Base-by-base conservation (phyloP, 2,797 vertebrate genomes). In the Corythornis leucogaster region DNA sequence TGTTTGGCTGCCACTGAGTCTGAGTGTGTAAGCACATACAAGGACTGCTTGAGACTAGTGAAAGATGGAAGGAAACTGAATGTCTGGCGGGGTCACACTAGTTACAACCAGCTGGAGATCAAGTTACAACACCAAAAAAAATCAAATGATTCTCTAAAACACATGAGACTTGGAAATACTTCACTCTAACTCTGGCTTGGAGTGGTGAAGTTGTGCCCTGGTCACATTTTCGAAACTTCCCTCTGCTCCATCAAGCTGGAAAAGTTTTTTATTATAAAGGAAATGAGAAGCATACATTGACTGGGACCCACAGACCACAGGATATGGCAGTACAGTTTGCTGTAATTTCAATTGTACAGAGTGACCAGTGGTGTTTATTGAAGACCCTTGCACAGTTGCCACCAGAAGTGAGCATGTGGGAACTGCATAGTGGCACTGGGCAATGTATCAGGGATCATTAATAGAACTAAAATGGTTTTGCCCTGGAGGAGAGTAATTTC, bases 401-500 rank as follows among this genome's bases (percentile, higher is more conserved):
- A 38, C 89, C 40, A 33, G 20, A 12, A 53, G 54, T 1, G 2
- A 70, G 48, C 61, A 22, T 63, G 15, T 0, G 0, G 33, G 43
- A 83, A 46, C 45, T 26, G 31, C 4, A 2, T 28, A 66, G 75
- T 33, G 31, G 35, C 31, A 66, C 67, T 59, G 71, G 86, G 75
- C 64, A 54, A 18, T 0, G 5, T 31, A 54, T 89, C 81, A 30
- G 48, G 33, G 45, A 70, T 85, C 81, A 9, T 92, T 92, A 86
- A 85, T 5, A 73, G n/a, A 77, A 80, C 57, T 57, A 87, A 86
- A 84, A 43, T 33, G 48, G 22, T 9, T 86, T 82, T 92, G 57
- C 75, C 68, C 58, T 38, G 19, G 64, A 91, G 94, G 61, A 77
- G 61, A 92, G 64, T 71, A 22, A 87, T 77, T 85, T 85, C 38